Base-by-base conservation (phyloP, 1,140 invertebrate genomes). In the Drosophila pectinifera region DNA sequence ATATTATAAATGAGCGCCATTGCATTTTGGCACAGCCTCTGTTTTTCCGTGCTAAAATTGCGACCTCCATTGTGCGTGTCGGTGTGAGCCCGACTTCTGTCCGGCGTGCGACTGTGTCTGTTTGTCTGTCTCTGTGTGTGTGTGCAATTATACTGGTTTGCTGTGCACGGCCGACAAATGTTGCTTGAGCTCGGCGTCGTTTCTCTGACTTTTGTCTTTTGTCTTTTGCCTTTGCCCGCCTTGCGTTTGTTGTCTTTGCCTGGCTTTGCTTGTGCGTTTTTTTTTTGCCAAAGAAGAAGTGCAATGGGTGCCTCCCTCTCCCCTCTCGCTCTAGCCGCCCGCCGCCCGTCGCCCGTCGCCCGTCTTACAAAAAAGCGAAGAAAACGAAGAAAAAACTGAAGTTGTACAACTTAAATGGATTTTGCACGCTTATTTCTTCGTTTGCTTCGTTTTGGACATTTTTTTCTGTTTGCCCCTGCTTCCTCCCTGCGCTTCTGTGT, bases 91-190 rank as follows among this genome's bases (percentile, higher is more conserved):
- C 59, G 54, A 58, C 59, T 63, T 51, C 18, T 36, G 49, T 36
- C 49, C 49, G 18, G 64, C 62, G 18, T 46, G 58, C 26, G 63
- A 41, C 26, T 63, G 22, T 62, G 48, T 55, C n/a, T 57, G 6
- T 49, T 2, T 31, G 36, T 10, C n/a, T 28, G 22, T 26, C 2
- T 61, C 11, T 85, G 81, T 73, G 63, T 84, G 51, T 69, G 54
- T 86, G 69, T 86, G 82, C 82, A 86, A 86, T 86, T 81, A 86
- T 86, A 82, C 82, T 86, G 82, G 82, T 86, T 86, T 86, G 72
- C 53, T 82, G 79, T 81, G 78, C 78, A 81, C 72, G 77, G 75
- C 79, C 80, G 80, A 84, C 80, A 83, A 83, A 83, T 76, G 80
- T 80, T 84, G 80, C 80, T 69, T 70, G 39, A 45, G 65, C 63